phyloP scores from a whole-genome alignment of 2,797 vertebrate genomes.

The Sciurus vulgaris region DNA sequence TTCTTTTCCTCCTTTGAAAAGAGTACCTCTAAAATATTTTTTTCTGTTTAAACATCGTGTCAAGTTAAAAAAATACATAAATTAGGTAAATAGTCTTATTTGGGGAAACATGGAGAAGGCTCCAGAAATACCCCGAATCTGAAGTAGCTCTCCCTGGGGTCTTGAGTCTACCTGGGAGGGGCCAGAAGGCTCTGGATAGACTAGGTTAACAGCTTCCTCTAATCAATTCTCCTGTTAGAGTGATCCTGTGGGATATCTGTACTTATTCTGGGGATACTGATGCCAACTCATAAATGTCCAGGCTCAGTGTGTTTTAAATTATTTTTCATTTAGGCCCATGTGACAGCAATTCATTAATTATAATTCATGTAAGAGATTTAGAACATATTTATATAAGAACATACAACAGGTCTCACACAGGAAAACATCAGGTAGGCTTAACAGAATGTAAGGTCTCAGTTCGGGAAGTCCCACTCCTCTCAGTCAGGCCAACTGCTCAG shows the following conservation, averaged over 20 bases:
- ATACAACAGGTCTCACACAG: not conserved
- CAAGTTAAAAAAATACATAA: conserved; percentile 10
- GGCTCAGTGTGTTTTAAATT: not conserved
- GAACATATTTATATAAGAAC: not conserved
- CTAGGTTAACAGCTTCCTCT: not conserved
- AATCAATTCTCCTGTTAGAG: not conserved
- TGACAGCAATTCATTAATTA: not conserved
- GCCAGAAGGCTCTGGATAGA: not conserved
- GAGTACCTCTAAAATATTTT: conserved; percentile 11
- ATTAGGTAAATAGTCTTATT: not conserved
- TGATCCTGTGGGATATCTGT: not conserved
- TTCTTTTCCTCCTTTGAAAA: conserved; percentile 6
- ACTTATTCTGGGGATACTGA: not conserved
- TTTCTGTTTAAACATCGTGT: not conserved
- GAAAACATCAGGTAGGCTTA: not conserved
- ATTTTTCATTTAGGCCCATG: not conserved
- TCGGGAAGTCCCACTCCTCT: not conserved
- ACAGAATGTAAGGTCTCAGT: not conserved
- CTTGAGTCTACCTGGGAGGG: not conserved
- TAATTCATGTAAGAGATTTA: not conserved
- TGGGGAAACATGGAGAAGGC: not conserved
- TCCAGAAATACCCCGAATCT: not conserved
- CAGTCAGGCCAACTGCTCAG: not conserved
- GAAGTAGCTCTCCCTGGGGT: not conserved
- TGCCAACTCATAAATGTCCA: not conserved